phyloP scores from a whole-genome alignment of 2,113 vertebrate genomes.

The Planiliza haematocheilus region DNA sequence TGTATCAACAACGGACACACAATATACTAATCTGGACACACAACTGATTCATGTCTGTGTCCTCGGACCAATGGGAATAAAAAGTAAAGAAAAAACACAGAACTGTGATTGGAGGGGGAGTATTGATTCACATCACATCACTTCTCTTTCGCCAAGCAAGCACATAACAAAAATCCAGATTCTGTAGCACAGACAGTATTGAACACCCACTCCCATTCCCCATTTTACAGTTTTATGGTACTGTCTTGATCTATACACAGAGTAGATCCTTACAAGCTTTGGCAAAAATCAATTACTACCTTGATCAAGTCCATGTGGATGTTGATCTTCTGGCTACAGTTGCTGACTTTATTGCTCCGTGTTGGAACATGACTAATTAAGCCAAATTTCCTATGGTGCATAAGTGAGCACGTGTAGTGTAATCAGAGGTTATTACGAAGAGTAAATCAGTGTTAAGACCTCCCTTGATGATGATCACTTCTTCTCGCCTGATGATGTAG shows the following conservation, averaged over 20 bases:
- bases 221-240: not conserved
- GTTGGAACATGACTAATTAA: too few species aligned
- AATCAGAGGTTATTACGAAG: too few species aligned
- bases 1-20: not conserved
- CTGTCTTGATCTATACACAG: not conserved
- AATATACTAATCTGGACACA: not conserved
- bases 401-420: too few species aligned
- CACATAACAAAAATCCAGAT: too few species aligned
- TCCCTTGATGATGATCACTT: too few species aligned
- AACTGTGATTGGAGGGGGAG: not conserved
- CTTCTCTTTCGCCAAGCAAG: too few species aligned
- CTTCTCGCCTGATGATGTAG: too few species aligned
- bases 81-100: not conserved
- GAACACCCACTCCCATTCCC: constrained; percentile 3
- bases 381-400: too few species aligned
- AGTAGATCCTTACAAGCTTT: not conserved
- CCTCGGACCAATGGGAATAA: not conserved
- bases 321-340: too few species aligned
- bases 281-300: constrained; percentile 8
- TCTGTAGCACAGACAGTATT: not conserved
- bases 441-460: too few species aligned
- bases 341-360: too few species aligned
- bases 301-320: too few species aligned
- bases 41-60: not conserved
- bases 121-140: not conserved